Conservation (phyloP, 2,113 vertebrate species). For the Pangasianodon hypophthalmus region DNA sequence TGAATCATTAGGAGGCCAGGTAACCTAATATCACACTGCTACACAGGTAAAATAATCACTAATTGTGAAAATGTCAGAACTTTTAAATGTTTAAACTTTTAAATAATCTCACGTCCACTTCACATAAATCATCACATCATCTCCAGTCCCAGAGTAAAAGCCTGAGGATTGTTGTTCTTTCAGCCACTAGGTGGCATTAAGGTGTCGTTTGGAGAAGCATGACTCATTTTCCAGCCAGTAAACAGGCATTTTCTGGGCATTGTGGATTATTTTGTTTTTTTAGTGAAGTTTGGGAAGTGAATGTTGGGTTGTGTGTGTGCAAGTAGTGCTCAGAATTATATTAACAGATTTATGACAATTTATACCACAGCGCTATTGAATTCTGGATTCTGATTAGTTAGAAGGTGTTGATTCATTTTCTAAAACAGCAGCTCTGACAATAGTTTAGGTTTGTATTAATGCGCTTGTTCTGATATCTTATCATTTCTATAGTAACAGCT, state of each 20-base stretch:
- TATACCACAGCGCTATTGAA: not conserved
- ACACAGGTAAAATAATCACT: not conserved
- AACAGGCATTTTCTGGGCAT: not conserved
- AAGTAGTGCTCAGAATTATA: not conserved
- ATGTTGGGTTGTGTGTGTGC: not conserved
- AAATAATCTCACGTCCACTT: not conserved
- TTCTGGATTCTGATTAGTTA: not conserved
- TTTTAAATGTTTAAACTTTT: not conserved
- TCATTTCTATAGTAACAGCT: not conserved
- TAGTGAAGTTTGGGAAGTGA: not conserved
- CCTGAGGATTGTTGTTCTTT: not conserved
- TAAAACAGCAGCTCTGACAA: not conserved
- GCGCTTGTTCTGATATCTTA: not conserved
- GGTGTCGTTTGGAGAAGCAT: not conserved
- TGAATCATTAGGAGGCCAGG: not conserved
- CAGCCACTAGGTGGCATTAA: constrained; percentile 1
- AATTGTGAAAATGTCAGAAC: not conserved
- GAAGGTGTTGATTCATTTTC: not conserved
- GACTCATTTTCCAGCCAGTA: not conserved
- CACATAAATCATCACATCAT: not conserved
- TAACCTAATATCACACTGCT: not conserved
- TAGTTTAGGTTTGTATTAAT: not conserved
- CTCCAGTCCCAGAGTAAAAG: not conserved
- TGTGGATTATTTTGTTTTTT: not conserved
- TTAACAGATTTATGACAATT: not conserved